A percentile compares a stretch with the other conserved stretches of the same genome.
phyloP scores from a whole-genome alignment of 2,113 vertebrate species.

The Rhagologus leucostigma region DNA sequence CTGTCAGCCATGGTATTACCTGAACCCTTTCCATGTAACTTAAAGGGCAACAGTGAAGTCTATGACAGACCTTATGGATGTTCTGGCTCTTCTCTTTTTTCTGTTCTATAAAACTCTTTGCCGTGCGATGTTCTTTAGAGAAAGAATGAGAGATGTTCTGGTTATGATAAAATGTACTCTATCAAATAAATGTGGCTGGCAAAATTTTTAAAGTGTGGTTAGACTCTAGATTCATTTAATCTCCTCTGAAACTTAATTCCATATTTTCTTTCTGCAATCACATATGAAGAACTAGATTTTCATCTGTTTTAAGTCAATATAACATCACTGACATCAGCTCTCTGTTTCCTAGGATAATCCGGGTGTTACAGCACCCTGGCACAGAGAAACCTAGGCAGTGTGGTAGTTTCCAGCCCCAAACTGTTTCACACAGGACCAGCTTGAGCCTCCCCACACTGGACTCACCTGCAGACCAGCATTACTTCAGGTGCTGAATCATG shows the following conservation, averaged over 20 bases:
- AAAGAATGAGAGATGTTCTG: conserved; percentile 8
- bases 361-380: background rate
- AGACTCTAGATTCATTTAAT: background rate
- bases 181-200: background rate
- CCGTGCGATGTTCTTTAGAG: background rate
- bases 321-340: background rate
- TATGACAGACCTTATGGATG: background rate
- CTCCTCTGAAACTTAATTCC: background rate
- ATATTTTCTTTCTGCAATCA: background rate
- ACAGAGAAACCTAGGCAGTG: background rate
- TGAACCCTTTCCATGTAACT: background rate
- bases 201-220: background rate
- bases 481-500: background rate
- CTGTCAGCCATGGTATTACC: background rate
- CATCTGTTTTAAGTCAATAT: background rate
- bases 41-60: background rate
- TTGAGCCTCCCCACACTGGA: background rate
- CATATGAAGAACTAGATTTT: background rate
- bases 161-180: conserved; percentile 38
- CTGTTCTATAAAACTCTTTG: background rate
- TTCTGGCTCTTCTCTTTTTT: background rate
- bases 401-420: background rate
- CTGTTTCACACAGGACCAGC: background rate
- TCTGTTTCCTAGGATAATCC: background rate
- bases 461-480: background rate